Evolutionary conservation across 1,140 invertebrate species (phyloP).

Genomic region (Temnothorax longispinosus): DNA sequence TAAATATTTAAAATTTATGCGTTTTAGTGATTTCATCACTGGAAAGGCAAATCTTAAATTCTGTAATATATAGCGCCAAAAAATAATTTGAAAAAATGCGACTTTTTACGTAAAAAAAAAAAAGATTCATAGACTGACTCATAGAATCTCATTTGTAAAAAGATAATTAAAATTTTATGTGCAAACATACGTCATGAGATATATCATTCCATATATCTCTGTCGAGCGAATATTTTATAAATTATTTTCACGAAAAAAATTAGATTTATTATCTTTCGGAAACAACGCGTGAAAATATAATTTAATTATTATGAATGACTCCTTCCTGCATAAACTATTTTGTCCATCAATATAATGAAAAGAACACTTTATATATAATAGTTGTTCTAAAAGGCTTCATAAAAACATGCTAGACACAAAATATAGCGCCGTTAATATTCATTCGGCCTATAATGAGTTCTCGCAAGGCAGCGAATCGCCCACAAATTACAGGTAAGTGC

Average conservation of each 20-base stretch:
- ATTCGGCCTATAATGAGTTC: constrained; percentile 36
- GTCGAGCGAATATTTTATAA: not conserved
- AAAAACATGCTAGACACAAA: constrained; percentile 1
- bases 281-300: not conserved
- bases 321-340: not conserved
- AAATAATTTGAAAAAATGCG: not conserved
- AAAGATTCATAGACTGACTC: not conserved
- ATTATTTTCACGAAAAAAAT: not conserved
- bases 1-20: not conserved
- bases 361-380: not conserved
- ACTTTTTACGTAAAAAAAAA: not conserved
- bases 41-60: not conserved
- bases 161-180: not conserved
- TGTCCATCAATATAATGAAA: not conserved
- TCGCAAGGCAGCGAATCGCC: constrained; percentile 31
- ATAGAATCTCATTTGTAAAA: not conserved
- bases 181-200: not conserved
- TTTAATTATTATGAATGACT: not conserved
- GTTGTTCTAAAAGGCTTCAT: constrained; percentile 7
- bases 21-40: not conserved
- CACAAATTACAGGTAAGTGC: constrained; percentile 45
- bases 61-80: not conserved
- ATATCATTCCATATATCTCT: not conserved
- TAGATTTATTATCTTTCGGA: not conserved
- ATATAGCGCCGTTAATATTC: constrained; percentile 18